Evolutionary conservation across 2,113 vertebrate genomes (phyloP).

Genomic region (Trematocara variabile): DNA sequence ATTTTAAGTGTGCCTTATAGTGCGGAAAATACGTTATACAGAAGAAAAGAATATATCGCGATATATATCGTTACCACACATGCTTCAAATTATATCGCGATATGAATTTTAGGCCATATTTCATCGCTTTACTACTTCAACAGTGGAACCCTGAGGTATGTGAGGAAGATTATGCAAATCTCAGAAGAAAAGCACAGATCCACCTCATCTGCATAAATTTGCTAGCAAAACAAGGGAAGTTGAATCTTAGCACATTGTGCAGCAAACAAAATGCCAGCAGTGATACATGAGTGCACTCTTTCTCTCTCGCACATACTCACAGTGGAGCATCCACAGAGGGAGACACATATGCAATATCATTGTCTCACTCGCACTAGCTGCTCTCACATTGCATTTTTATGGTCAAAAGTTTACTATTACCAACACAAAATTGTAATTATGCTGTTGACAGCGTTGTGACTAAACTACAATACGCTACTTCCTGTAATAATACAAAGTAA

Average conservation of each 20-base stretch:
- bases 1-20: too few species aligned
- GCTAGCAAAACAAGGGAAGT: constrained; percentile 6
- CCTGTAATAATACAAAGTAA: background rate
- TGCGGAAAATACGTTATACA: too few species aligned
- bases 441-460: background rate
- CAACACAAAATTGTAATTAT: constrained; percentile 20
- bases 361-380: background rate
- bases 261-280: constrained; percentile 28
- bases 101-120: too few species aligned
- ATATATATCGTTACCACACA: too few species aligned
- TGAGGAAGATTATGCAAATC: constrained; percentile 35
- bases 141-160: background rate
- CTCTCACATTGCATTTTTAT: background rate
- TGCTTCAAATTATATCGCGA: too few species aligned
- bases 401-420: constrained; percentile 26
- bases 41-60: too few species aligned
- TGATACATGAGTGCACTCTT: background rate
- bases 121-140: background rate
- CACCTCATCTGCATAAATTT: constrained; percentile 47
- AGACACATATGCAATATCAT: background rate
- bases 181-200: constrained; percentile 25
- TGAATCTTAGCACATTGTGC: constrained; percentile 34
- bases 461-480: background rate
- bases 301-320: background rate
- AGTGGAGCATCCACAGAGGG: background rate